Base-by-base conservation (phyloP, 2,113 vertebrate genomes). In the Mormyrus iriodes region DNA sequence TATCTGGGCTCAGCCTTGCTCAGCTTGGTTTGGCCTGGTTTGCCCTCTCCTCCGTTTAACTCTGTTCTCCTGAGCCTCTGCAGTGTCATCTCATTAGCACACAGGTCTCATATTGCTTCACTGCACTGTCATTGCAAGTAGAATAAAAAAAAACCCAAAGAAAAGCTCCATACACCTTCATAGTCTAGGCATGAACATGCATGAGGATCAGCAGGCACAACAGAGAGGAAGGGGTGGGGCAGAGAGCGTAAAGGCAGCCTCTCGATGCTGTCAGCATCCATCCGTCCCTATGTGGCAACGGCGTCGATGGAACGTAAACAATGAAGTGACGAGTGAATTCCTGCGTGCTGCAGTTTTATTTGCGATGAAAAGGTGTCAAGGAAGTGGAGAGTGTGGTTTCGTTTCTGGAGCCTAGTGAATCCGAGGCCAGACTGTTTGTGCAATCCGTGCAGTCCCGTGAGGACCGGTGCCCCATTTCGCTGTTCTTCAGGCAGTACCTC, bases 11-110 rank as follows among this genome's bases (percentile, higher is more conserved):
- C 39, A 53, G 52, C 39, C 49, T 48, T 96, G 93, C 94, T 93
- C 91, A 96, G 88, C 91, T 90, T 90, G 49, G 76, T 90, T 92
- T 89, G 96, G 93, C 94, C 91, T 96, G 96, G 95, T 95, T 96
- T 95, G 95, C 89, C 65, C 90, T 92, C 88, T 96, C 93, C 94
- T 94, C 91, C 96, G 96, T 94, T 95, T 96, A 95, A 95, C 90
- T 94, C 94, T 95, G 96, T 95, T 96, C 93, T 95, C 95, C 96
- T 95, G 94, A 90, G 97, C 96, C 96, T 97, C 97, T 98, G 97
- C 97, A 97, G 97, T 97, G 96, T 97, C 97, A 97, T 96, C 97
- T 99, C 97, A 98, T 98, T 99, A 98, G 97, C 97, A 98, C 97
- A 96, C 97, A 97, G 97, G 96, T 96, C 97, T 98, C 97, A 98